phyloP scores from a whole-genome alignment of 2,113 vertebrate genomes.

The Ciconia stormi region DNA sequence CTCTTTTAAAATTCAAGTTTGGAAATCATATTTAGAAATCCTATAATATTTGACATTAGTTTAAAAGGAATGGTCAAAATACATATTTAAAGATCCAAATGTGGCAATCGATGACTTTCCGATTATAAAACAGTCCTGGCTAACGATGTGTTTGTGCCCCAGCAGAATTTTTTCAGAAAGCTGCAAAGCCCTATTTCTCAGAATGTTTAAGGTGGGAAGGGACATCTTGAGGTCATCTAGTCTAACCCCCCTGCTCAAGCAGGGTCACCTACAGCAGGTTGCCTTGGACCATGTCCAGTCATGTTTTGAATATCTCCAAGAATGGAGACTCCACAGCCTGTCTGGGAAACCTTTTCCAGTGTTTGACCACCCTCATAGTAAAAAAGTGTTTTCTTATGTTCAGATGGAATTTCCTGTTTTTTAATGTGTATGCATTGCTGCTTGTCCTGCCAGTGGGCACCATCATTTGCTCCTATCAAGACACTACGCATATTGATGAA shows the following conservation, averaged over 20 bases:
- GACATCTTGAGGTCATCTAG: neutral
- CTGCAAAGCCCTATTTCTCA: neutral
- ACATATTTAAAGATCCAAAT: neutral
- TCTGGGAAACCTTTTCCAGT: neutral
- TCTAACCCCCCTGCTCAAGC: neutral
- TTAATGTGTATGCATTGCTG: fast-evolving
- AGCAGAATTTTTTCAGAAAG: neutral
- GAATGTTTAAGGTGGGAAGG: neutral
- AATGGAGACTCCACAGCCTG: neutral
- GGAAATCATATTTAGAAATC: neutral
- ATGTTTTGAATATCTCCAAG: neutral
- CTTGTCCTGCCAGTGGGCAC: neutral
- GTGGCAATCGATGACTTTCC: neutral
- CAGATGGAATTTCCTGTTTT: neutral
- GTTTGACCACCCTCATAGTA: neutral
- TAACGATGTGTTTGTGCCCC: neutral
- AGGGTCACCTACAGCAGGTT: neutral
- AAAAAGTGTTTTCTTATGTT: neutral
- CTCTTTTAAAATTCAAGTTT: neutral
- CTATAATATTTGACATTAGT: neutral
- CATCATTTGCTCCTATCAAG: neutral
- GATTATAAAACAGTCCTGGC: neutral
- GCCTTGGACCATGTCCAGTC: neutral
- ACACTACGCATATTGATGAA: neutral
- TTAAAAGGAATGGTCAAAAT: neutral